These are phyloP conservation scores for Galaxea fascicularis DNA, from an alignment of 92 coral and sea anemone genomes.

Conservation along the genomic window DNA sequence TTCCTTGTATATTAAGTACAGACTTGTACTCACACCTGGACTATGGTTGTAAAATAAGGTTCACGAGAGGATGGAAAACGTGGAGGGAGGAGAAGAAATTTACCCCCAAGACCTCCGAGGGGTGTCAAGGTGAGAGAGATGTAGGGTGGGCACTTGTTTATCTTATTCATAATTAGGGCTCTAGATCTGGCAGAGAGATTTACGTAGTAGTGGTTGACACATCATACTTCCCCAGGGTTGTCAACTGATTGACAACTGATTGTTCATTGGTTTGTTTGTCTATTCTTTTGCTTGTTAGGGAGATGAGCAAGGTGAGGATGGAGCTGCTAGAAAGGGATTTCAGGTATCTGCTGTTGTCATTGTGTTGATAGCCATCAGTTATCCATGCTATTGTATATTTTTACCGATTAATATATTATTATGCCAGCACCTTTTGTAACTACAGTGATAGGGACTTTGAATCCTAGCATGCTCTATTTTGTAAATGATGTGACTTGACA, in stretches of 20 bases:
- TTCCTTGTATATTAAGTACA: background rate
- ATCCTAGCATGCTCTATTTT: too few relatives aligned
- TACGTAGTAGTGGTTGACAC: too few relatives aligned
- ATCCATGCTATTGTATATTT: too few relatives aligned
- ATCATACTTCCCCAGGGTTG: background rate
- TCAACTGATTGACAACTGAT: background rate
- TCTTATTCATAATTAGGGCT: background rate
- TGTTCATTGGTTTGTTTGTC: background rate
- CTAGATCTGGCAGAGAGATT: too few relatives aligned
- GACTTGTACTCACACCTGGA: background rate
- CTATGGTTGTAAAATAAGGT: constrained; percentile 18
- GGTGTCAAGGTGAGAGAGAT: constrained; percentile 12
- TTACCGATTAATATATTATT: too few relatives aligned
- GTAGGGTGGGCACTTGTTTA: background rate
- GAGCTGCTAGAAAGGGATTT: constrained; percentile 28
- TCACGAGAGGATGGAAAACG: constrained; percentile 66
- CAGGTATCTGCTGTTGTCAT: constrained; percentile 16
- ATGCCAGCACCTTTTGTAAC: too few relatives aligned
- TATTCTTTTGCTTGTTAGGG: constrained; percentile 21
- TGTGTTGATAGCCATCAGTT: background rate
- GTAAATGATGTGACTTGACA: too few relatives aligned
- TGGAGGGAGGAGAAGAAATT: constrained; percentile 28
- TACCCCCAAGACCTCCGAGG: constrained; percentile 23
- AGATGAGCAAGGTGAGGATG: constrained; percentile 38
- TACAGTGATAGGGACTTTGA: too few relatives aligned